phyloP scores from a whole-genome alignment of 2,797 vertebrate genomes.

The Bufotes viridis region DNA sequence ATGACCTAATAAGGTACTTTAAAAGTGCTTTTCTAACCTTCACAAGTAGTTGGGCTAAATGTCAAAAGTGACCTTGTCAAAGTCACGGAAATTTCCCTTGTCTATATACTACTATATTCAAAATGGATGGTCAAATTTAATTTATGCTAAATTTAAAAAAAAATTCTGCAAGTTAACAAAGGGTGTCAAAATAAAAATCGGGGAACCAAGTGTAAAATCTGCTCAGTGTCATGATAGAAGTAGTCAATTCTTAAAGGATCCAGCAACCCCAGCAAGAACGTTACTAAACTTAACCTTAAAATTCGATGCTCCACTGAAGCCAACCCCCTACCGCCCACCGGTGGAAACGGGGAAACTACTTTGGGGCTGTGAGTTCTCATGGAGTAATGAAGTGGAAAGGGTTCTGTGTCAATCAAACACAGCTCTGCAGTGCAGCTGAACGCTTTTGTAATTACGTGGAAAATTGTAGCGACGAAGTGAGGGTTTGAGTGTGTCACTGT shows the following conservation, averaged over 20 bases:
- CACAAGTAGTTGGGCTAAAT: too few relatives aligned
- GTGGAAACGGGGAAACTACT: neutral
- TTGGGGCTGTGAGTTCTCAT: neutral
- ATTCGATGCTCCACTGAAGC: too few relatives aligned
- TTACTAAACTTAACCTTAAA: too few relatives aligned
- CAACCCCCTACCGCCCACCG: neutral
- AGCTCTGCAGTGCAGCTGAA: neutral
- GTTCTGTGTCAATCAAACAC: neutral
- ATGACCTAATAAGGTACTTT: too few relatives aligned
- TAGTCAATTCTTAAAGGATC: too few relatives aligned
- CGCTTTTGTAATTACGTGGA: slow-evolving; percentile 22
- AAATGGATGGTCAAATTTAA: too few relatives aligned
- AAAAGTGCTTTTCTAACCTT: neutral
- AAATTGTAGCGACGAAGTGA: slow-evolving; percentile 11
- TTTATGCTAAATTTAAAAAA: too few relatives aligned
- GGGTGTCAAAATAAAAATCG: neutral
- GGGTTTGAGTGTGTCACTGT: slow-evolving; percentile 22
- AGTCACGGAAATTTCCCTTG: too few relatives aligned
- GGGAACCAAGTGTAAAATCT: neutral
- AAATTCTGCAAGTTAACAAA: too few relatives aligned
- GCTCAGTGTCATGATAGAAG: neutral
- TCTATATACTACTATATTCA: too few relatives aligned
- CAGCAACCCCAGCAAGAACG: too few relatives aligned
- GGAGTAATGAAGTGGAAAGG: slow-evolving; percentile 13
- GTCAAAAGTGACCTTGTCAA: too few relatives aligned